Conservation (phyloP, 2,797 vertebrate genomes). For the Mustela erminea region DNA sequence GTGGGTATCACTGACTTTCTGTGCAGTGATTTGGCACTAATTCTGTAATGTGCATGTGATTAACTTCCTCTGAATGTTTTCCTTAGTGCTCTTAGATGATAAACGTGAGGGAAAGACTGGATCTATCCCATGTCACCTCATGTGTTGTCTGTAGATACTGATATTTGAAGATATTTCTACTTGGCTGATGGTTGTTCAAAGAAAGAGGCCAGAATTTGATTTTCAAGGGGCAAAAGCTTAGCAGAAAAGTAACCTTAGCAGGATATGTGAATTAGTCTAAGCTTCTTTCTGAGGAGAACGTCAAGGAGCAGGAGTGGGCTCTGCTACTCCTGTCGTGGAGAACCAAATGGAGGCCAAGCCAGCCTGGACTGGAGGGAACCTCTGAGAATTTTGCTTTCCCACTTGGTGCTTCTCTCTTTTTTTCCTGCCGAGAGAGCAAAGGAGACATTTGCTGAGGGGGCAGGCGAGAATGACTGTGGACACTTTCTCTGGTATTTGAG, state of each 20-base stretch:
- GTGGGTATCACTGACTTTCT: not conserved
- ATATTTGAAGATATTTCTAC: not conserved
- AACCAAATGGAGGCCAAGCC: not conserved
- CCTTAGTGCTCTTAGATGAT: not conserved
- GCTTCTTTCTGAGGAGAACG: not conserved
- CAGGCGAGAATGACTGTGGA: not conserved
- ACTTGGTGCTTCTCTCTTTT: not conserved
- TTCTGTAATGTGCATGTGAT: not conserved
- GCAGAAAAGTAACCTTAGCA: not conserved
- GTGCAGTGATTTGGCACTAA: no score
- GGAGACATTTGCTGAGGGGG: not conserved
- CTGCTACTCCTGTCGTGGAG: no score
- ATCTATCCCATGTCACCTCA: rapidly evolving
- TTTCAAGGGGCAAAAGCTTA: not conserved
- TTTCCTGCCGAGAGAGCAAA: not conserved
- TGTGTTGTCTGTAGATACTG: not conserved
- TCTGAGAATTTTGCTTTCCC: not conserved
- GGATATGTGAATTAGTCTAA: not conserved
- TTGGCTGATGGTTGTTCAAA: not conserved
- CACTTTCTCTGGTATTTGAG: not conserved
- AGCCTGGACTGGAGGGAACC: not conserved
- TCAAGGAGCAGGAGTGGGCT: no score
- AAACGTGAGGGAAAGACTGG: not conserved
- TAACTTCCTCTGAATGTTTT: not conserved
- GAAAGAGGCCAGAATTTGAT: not conserved